Evolutionary conservation across 1,140 invertebrate genomes (phyloP), one percentile per base, ranked within the genome.

Genomic region (Plutomurus gul): DNA sequence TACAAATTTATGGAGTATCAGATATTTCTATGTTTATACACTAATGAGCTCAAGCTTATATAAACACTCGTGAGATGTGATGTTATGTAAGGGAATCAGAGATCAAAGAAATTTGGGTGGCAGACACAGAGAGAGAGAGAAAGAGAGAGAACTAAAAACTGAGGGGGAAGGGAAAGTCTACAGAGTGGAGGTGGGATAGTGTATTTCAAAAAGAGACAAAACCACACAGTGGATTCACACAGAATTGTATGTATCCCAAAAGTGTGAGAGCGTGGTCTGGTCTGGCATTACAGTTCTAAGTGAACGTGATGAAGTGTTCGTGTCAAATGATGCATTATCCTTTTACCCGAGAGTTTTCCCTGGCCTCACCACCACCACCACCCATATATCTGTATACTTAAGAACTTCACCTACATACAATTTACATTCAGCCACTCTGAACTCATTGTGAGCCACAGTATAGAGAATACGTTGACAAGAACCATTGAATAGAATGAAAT

Each of bases 301-400:
- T 72, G 70, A 72, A 72, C 70, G 70, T 72, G 70, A 72, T 72
- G 70, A 72, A 72, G 70, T 72, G 70, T 72, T 72, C 70, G 70
- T 72, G 70, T 72, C 70, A 72, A 72, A 72, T 72, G 70, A 72
- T 72, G 70, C 70, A 72, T 72, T 72, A 72, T 72, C 70, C 70
- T 27, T 72, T 72, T 72, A 72, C 70, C 40, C 70, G 37, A 72
- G 70, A 40, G 70, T 72, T 72, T 72, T 72, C 70, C 30, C 40
- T 7, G 30, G 27, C 11, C 27, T 30, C 18, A 60, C 27, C 18
- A 36, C 30, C 2, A 43, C 39, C n/a, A 43, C 39, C n/a, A 13
- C n/a, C 39, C 39, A 43, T 43, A n/a, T 8, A 43, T 43, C 39
- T 13, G n/a, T 10, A 56, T 56, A 56, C 25, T 3, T 3, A 56